These are phyloP conservation scores for Coenobita brevimanus DNA, from an alignment of 1,140 invertebrate genomes.

Conservation along the genomic window DNA sequence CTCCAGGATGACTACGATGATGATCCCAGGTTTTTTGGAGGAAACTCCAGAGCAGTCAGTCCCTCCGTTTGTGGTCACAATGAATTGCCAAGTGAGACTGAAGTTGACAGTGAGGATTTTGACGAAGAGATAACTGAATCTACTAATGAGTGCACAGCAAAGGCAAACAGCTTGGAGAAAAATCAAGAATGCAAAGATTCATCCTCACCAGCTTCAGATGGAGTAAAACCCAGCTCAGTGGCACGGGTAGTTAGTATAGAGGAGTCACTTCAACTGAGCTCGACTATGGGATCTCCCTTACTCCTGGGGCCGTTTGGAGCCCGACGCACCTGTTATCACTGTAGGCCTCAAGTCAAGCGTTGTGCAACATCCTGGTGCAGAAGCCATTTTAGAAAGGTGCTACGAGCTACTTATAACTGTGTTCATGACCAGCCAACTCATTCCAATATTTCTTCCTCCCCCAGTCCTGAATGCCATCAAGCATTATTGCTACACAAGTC, in stretches of 20 bases:
- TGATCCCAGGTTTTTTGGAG: constrained; percentile 40
- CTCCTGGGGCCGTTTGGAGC: constrained; percentile 56
- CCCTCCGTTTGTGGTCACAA: neutral
- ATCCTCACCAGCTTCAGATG: neutral
- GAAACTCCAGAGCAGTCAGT: neutral
- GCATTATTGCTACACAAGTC: neutral
- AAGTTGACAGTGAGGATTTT: too few species aligned
- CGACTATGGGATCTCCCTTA: constrained; percentile 28
- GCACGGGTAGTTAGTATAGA: constrained; percentile 27
- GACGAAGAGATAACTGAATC: too few species aligned
- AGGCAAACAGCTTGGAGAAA: neutral
- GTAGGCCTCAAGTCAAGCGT: constrained; percentile 62
- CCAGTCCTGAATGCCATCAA: constrained; percentile 29
- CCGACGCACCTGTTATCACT: constrained; percentile 61
- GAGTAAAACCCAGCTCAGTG: neutral
- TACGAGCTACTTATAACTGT: constrained; percentile 10
- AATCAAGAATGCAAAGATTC: neutral
- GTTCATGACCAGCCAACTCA: constrained; percentile 23
- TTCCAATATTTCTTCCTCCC: constrained; percentile 17
- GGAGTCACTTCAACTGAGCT: constrained; percentile 32
- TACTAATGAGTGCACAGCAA: neutral
- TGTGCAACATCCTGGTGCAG: constrained; percentile 43
- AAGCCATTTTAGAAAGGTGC: constrained; percentile 36
- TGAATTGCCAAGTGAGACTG: too few species aligned
- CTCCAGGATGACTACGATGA: constrained; percentile 55